Evolutionary conservation across 1,140 invertebrate species (phyloP).

Genomic region (Bombus confusus): DNA sequence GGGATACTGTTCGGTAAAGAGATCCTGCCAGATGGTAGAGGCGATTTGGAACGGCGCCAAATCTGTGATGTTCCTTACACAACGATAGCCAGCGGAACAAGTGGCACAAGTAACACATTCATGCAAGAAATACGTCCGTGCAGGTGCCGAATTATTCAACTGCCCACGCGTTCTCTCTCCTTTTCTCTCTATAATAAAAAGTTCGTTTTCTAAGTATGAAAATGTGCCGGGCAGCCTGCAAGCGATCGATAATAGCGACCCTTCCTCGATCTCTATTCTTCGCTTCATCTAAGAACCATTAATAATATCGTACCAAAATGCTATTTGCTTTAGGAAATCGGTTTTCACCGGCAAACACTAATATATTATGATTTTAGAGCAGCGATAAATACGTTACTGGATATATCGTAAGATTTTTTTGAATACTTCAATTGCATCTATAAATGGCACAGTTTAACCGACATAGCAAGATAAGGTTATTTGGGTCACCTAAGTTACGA

Average conservation of each 20-base stretch:
- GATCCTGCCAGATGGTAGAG: conserved; percentile 24
- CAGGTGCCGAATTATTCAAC: conserved; percentile 22
- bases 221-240: neutral
- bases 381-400: neutral
- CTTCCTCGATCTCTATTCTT: neutral
- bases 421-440: neutral
- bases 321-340: neutral
- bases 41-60: conserved; percentile 37
- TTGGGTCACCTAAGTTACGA: too few relatives aligned
- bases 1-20: neutral
- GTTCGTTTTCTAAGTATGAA: conserved; percentile 16
- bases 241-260: neutral
- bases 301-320: neutral
- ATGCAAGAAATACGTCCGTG: conserved; percentile 25
- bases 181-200: conserved; percentile 3
- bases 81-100: conserved; percentile 23
- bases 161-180: neutral
- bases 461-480: neutral
- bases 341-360: neutral
- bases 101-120: conserved; percentile 25
- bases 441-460: neutral
- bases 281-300: neutral
- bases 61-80: conserved; percentile 20
- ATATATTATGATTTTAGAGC: neutral
- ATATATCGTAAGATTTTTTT: neutral